Evolutionary conservation across 2,797 vertebrate species (phyloP).

Genomic region (Todus mexicanus): DNA sequence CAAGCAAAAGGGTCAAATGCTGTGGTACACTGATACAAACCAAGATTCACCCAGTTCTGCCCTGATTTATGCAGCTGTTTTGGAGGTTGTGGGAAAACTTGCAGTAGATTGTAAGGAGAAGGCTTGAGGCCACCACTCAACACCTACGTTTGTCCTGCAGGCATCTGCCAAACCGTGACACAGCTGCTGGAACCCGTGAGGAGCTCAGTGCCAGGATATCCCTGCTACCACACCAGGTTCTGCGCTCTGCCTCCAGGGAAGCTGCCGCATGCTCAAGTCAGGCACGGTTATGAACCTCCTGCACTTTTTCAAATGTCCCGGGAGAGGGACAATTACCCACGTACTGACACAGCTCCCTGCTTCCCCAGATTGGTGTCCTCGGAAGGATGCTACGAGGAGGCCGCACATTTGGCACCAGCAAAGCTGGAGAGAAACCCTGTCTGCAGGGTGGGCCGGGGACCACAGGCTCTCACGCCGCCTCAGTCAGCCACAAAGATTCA

Average conservation of each 20-base stretch:
- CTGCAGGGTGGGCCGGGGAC: background rate
- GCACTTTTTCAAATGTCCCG: background rate
- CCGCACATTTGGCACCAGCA: background rate
- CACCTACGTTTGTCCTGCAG: background rate
- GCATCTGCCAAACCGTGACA: background rate
- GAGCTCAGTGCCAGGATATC: background rate
- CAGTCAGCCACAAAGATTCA: background rate
- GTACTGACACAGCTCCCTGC: background rate
- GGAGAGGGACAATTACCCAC: background rate
- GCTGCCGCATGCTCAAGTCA: background rate
- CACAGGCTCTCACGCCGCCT: background rate
- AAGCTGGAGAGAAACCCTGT: background rate
- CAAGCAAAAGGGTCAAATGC: background rate
- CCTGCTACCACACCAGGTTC: rapidly evolving
- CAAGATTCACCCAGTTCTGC: background rate
- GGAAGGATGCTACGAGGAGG: background rate
- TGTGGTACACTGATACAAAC: background rate
- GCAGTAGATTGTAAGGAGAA: background rate
- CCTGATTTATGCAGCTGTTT: background rate
- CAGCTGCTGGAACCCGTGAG: background rate
- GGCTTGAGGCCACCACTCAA: background rate
- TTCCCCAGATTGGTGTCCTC: background rate
- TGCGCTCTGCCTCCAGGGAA: background rate
- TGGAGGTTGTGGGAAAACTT: background rate
- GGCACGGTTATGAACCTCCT: background rate